Evolutionary conservation across 1,140 invertebrate genomes (phyloP).

Genomic region (Teleopsis dalmanni): DNA sequence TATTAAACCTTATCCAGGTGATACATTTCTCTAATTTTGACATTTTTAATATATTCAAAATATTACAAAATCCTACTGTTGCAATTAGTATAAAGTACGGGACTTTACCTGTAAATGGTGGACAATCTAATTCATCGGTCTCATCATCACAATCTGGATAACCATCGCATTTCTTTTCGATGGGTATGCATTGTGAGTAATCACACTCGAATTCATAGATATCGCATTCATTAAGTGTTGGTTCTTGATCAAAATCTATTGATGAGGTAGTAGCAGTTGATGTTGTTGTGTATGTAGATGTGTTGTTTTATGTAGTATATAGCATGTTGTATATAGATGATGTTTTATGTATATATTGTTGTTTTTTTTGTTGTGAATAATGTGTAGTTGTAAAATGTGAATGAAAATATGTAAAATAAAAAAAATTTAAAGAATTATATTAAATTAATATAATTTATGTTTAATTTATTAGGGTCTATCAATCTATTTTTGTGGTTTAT

Average conservation of each 20-base stretch:
- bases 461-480: background rate
- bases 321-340: constrained; percentile 4
- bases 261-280: background rate
- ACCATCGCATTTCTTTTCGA: constrained; percentile 57
- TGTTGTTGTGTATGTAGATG: too few relatives aligned
- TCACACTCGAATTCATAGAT: constrained; percentile 40
- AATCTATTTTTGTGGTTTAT: background rate
- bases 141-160: constrained; percentile 61
- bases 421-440: background rate
- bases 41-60: too few relatives aligned
- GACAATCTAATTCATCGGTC: constrained; percentile 63
- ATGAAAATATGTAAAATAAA: background rate
- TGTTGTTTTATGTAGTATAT: too few relatives aligned
- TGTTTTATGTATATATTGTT: constrained; percentile 1
- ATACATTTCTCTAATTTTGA: too few relatives aligned
- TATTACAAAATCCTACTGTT: too few relatives aligned
- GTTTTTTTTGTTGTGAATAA: constrained; percentile 10
- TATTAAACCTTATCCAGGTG: too few relatives aligned
- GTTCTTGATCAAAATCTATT: constrained; percentile 19
- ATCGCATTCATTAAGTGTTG: constrained; percentile 29
- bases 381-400: background rate
- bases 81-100: too few relatives aligned
- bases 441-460: too few relatives aligned
- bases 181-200: constrained; percentile 43
- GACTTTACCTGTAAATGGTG: constrained; percentile 32